Conservation (phyloP, 2,888 invertebrate species). For the Nesidiocoris tenuis region DNA sequence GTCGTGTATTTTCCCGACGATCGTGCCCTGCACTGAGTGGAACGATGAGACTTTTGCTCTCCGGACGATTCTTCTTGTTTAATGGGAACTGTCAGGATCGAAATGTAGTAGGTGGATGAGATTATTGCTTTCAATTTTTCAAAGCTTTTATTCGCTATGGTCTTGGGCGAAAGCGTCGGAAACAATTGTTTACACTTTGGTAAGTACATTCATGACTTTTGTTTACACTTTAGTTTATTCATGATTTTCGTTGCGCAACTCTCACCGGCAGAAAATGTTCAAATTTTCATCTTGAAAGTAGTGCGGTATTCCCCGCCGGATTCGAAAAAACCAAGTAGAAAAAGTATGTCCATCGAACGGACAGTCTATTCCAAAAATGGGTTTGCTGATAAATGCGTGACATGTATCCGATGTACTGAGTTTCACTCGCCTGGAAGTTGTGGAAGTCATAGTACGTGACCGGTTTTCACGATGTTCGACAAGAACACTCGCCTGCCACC, state of each 20-base stretch:
- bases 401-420: not conserved
- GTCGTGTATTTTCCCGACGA: not conserved
- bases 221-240: too few relatives aligned
- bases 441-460: not conserved
- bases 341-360: too few relatives aligned
- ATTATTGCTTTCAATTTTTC: too few relatives aligned
- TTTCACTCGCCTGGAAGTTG: not conserved
- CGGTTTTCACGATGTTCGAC: not conserved
- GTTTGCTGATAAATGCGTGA: not conserved
- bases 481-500: not conserved
- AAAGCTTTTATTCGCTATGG: too few relatives aligned
- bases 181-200: too few relatives aligned
- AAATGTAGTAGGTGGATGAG: not conserved
- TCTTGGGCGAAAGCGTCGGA: too few relatives aligned
- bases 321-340: too few relatives aligned
- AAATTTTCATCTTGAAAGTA: too few relatives aligned
- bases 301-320: too few relatives aligned
- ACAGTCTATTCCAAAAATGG: not conserved
- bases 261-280: too few relatives aligned
- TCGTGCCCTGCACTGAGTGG: not conserved
- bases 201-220: too few relatives aligned
- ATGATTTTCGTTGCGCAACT: too few relatives aligned
- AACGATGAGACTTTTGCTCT: not conserved
- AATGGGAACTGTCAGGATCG: not conserved
- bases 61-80: not conserved